phyloP scores from a whole-genome alignment of 2,888 invertebrate species.

The Geotrupes spiniger region DNA sequence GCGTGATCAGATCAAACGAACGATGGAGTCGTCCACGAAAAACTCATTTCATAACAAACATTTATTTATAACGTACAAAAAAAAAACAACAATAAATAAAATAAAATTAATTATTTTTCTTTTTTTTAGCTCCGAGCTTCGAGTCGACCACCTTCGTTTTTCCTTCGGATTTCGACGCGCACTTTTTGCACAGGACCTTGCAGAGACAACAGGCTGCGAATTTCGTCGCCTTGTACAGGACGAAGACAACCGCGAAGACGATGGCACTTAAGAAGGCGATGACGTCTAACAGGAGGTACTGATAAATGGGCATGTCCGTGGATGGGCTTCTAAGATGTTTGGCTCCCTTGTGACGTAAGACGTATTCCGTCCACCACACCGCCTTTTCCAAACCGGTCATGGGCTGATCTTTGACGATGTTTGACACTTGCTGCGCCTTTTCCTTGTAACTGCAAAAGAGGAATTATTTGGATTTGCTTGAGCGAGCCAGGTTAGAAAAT shows the following conservation, averaged over 20 bases:
- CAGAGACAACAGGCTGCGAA: background rate
- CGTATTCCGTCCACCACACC: conserved; percentile 29
- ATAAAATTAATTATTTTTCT: background rate
- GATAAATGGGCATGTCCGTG: conserved; percentile 24
- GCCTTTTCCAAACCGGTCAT: conserved; percentile 25
- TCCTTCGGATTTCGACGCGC: too few species aligned
- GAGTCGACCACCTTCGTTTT: background rate
- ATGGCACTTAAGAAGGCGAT: conserved; percentile 1
- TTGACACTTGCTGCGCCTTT: conserved; percentile 10
- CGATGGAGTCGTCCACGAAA: too few species aligned
- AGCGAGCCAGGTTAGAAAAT: too few species aligned
- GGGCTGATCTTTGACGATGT: conserved; percentile 20
- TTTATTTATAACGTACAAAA: too few species aligned
- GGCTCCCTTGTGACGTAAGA: conserved; percentile 27
- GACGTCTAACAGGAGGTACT: conserved; percentile 27
- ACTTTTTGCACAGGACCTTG: too few species aligned
- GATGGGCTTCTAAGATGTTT: conserved; percentile 25
- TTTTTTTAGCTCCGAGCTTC: too few species aligned
- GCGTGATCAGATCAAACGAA: too few species aligned
- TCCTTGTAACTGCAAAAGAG: conserved; percentile 20
- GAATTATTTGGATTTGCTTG: too few species aligned
- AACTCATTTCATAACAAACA: too few species aligned
- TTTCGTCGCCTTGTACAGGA: background rate
- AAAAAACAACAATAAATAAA: too few species aligned
- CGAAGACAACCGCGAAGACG: background rate